Conservation (phyloP, 2,113 vertebrate genomes). For the Ardeotis arabs region DNA sequence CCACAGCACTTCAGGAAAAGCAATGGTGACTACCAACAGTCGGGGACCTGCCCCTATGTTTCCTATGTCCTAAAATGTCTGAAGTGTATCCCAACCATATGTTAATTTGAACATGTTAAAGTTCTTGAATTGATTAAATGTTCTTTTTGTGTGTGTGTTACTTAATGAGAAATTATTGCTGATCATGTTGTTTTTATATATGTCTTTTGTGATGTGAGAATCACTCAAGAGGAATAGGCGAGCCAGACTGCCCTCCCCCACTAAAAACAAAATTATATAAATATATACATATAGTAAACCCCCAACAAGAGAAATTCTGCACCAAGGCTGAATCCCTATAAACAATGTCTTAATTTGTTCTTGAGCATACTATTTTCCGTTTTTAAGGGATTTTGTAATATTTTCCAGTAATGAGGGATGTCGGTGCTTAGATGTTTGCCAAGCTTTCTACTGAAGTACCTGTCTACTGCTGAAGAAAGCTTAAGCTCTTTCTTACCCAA, state of each 20-base stretch:
- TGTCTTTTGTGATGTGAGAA: conserved; percentile 84
- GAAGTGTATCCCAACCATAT: conserved; percentile 64
- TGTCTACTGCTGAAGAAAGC: background rate
- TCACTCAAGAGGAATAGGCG: conserved; percentile 86
- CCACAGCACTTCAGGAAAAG: background rate
- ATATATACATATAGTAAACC: background rate
- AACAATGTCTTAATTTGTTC: background rate
- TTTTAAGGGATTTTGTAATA: background rate
- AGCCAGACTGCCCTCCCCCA: conserved; percentile 80
- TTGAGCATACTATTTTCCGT: background rate
- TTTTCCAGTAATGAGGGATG: background rate
- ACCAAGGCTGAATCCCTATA: background rate
- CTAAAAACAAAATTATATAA: conserved; percentile 9
- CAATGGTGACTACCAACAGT: background rate
- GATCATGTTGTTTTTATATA: conserved; percentile 77
- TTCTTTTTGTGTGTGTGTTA: conserved; percentile 73
- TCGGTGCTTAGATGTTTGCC: conserved; percentile 3
- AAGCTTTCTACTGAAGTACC: background rate
- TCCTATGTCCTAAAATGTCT: conserved; percentile 70
- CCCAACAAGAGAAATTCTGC: conserved; percentile 55
- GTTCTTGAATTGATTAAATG: conserved; percentile 76
- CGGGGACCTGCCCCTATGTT: conserved; percentile 34
- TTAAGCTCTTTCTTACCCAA: conserved; percentile 20
- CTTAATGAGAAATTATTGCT: conserved; percentile 75
- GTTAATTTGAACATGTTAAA: conserved; percentile 72